phyloP scores from a whole-genome alignment of 2,888 invertebrate species.

The Caenorhabditis auriculariae region DNA sequence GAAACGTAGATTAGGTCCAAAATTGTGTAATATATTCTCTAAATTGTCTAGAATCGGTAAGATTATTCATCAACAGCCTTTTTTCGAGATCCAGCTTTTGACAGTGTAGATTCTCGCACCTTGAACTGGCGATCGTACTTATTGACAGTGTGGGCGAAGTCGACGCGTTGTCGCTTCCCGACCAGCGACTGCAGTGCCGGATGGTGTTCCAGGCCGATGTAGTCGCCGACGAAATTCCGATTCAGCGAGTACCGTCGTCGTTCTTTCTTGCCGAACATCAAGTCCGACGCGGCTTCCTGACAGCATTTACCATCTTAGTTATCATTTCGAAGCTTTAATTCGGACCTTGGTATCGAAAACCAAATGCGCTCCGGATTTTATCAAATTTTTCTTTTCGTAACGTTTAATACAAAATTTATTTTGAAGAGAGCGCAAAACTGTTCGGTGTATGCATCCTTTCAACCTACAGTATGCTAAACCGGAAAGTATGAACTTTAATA shows the following conservation, averaged over 20 bases:
- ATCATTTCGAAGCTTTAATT: not conserved
- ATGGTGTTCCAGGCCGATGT: slow-evolving; percentile 73
- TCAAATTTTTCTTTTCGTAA: no score
- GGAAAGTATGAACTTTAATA: not conserved
- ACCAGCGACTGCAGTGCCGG: slow-evolving; percentile 70
- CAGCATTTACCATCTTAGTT: not conserved
- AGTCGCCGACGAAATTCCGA: slow-evolving; percentile 74
- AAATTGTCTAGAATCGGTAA: not conserved
- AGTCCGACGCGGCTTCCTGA: slow-evolving; percentile 65
- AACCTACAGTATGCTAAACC: no score
- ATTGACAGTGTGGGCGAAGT: slow-evolving; percentile 72
- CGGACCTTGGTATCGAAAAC: not conserved
- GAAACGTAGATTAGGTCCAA: not conserved
- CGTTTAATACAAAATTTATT: no score
- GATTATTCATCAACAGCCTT: no score
- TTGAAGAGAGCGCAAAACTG: no score
- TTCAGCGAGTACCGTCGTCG: slow-evolving; percentile 72
- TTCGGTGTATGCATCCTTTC: no score
- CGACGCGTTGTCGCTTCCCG: slow-evolving; percentile 72
- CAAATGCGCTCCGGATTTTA: no score
- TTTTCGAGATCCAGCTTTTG: no score
- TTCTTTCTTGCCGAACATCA: slow-evolving; percentile 71
- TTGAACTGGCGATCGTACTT: slow-evolving; percentile 74
- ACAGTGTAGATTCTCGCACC: no score
- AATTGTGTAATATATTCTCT: not conserved